Percentiles rank a stretch among this genome's conserved stretches.
Conservation (phyloP, 2,888 invertebrate genomes). For the Sabatieria punctata region DNA sequence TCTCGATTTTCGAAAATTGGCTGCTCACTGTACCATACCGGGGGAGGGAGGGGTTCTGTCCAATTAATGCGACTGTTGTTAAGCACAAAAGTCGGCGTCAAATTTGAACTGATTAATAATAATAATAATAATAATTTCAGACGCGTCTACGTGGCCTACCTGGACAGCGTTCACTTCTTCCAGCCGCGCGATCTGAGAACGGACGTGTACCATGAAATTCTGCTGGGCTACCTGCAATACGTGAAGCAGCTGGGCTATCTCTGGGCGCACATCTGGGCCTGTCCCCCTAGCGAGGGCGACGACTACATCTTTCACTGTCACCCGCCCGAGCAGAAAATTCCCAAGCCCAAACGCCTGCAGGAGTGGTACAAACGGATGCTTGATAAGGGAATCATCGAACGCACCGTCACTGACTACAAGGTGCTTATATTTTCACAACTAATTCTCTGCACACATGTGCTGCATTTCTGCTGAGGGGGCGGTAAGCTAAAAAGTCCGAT, state of each 20-base stretch:
- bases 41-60: no score
- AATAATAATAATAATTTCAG: no score
- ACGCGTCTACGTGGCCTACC: slow-evolving; percentile 94
- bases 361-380: slow-evolving; percentile 99
- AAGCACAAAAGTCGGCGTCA: no score
- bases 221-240: slow-evolving; percentile 94
- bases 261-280: slow-evolving; percentile 99
- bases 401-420: slow-evolving; percentile 96
- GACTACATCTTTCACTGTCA: slow-evolving; percentile 99
- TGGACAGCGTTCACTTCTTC: slow-evolving; percentile 99
- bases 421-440: no score
- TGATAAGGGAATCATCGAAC: slow-evolving; percentile 93
- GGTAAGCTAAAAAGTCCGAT: no score
- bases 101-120: no score
- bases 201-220: slow-evolving; percentile 95
- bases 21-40: no score
- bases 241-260: slow-evolving; percentile 90
- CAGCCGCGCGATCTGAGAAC: slow-evolving; percentile 89
- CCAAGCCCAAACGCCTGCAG: slow-evolving; percentile 94
- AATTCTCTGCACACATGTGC: no score
- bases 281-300: slow-evolving; percentile 98
- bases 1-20: no score
- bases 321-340: slow-evolving; percentile 96
- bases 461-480: no score
- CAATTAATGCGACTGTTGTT: no score